A percentile compares a stretch with the other conserved stretches of the same genome.
Evolutionary conservation across 1,140 invertebrate species (phyloP).

Genomic region (Scaptodrosophila lebanonensis): DNA sequence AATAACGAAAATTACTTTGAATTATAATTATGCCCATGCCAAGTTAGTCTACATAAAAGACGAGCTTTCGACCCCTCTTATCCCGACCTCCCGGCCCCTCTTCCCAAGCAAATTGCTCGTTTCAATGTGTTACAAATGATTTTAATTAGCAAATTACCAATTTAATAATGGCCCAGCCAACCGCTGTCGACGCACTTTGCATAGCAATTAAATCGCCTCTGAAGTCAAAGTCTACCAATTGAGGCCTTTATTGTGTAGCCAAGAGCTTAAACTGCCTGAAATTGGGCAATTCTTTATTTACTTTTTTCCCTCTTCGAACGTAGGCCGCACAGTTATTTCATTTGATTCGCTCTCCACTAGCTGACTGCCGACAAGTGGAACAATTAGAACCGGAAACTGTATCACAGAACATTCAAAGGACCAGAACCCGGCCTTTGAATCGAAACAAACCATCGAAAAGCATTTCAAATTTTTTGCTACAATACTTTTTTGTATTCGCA

Average conservation of each 20-base stretch:
- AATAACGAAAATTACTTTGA: slow-evolving; percentile 27
- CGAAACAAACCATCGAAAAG: slow-evolving; percentile 5
- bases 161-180: slow-evolving; percentile 29
- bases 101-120: too few species aligned
- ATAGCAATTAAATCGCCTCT: background rate
- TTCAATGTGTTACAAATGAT: slow-evolving; percentile 13
- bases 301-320: too few species aligned
- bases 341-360: too few species aligned
- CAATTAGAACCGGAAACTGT: background rate
- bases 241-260: too few species aligned
- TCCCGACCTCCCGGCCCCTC: too few species aligned
- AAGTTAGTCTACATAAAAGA: slow-evolving; percentile 66
- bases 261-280: too few species aligned
- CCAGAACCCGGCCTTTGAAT: too few species aligned
- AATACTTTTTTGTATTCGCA: background rate
- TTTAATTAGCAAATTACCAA: slow-evolving; percentile 66
- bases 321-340: too few species aligned
- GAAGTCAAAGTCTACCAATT: too few species aligned
- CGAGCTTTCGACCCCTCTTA: too few species aligned
- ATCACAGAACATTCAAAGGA: slow-evolving; percentile 20
- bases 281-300: too few species aligned
- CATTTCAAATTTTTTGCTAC: too few species aligned
- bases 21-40: slow-evolving; percentile 51
- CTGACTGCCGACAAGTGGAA: slow-evolving; percentile 1
- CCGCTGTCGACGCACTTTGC: slow-evolving; percentile 10